These are phyloP conservation scores for Spheniscus mendiculus DNA, from an alignment of 2,113 vertebrate genomes.

Conservation along the genomic window DNA sequence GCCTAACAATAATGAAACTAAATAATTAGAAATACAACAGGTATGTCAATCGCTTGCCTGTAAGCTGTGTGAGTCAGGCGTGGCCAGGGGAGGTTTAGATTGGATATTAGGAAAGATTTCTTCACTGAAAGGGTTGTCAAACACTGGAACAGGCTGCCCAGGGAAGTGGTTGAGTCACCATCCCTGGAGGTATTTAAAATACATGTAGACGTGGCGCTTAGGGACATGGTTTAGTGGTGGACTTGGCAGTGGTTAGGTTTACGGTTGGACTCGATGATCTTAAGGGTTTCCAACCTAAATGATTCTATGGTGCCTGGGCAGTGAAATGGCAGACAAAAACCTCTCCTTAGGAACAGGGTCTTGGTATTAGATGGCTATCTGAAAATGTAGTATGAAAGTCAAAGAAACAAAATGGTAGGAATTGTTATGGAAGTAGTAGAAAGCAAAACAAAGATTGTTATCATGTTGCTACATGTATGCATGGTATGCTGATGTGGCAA, in stretches of 20 bases:
- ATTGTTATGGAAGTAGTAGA: background rate
- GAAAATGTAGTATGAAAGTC: background rate
- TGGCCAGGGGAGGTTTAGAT: background rate
- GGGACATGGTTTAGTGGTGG: no score
- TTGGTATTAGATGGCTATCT: background rate
- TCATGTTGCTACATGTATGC: background rate
- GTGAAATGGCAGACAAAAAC: background rate
- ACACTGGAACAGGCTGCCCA: background rate
- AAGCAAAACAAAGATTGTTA: background rate
- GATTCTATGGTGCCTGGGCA: background rate
- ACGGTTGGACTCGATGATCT: background rate
- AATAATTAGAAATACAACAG: background rate
- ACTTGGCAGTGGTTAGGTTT: no score
- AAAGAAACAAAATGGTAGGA: background rate
- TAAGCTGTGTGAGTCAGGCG: background rate
- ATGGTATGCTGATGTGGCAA: background rate
- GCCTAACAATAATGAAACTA: background rate
- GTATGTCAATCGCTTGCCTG: rapidly evolving
- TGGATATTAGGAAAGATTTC: background rate
- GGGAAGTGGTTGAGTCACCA: background rate
- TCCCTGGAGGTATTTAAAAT: background rate
- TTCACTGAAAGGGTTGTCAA: background rate
- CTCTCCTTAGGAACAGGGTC: background rate
- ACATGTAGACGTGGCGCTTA: background rate
- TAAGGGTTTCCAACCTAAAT: background rate